Conservation (phyloP, 1,140 invertebrate genomes). For the Panagrolaimus sp. region DNA sequence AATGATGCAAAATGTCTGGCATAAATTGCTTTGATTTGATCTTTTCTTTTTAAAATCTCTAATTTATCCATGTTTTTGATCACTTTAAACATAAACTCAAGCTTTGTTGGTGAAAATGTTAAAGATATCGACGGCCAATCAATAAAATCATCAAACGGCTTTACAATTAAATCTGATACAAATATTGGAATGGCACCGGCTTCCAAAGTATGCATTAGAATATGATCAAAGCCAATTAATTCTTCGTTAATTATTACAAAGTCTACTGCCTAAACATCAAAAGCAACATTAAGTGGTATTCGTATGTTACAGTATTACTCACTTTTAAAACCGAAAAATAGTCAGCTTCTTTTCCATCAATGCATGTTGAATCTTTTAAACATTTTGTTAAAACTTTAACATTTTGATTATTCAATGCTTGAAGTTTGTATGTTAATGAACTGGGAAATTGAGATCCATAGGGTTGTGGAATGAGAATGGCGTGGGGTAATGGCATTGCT, state of each 20-base stretch:
- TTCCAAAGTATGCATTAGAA: not conserved
- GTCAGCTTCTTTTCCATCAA: not conserved
- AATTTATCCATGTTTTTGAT: not conserved
- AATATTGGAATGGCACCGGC: conserved; percentile 1
- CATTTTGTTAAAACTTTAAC: conserved; percentile 13
- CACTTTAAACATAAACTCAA: not conserved
- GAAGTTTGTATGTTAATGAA: not conserved
- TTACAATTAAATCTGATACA: not conserved
- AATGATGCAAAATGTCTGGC: not conserved
- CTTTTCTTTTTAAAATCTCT: not conserved
- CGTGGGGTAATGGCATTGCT: not conserved
- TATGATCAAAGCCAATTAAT: not conserved
- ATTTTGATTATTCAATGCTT: not conserved
- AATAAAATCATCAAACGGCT: conserved; percentile 9
- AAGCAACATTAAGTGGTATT: not conserved
- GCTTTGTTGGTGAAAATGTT: not conserved
- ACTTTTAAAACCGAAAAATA: not conserved
- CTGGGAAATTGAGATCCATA: not conserved
- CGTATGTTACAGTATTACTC: too few relatives aligned
- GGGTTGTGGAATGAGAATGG: not conserved
- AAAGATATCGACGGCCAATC: not conserved
- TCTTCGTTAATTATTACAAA: conserved; percentile 1
- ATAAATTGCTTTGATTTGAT: not conserved
- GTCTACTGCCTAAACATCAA: not conserved
- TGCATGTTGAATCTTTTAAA: not conserved